Evolutionary conservation across 2,797 vertebrate species (phyloP).

Genomic region (Myripristis murdjan): DNA sequence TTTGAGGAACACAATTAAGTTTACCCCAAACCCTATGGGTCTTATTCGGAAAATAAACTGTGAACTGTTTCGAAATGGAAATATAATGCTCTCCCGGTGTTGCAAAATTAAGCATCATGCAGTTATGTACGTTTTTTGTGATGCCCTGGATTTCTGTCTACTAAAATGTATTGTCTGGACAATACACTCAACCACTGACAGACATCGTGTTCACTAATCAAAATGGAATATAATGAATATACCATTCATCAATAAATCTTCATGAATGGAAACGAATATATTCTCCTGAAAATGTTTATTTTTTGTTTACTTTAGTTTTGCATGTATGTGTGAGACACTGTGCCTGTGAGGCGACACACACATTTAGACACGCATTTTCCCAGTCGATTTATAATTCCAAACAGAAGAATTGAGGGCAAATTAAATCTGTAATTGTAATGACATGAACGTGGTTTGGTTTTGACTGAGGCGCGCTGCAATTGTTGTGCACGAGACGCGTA

Average conservation of each 20-base stretch:
- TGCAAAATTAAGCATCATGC: slow-evolving; percentile 38
- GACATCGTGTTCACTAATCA: slow-evolving; percentile 87
- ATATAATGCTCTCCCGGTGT: slow-evolving; percentile 33
- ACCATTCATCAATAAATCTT: slow-evolving; percentile 78
- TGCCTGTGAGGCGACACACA: slow-evolving; percentile 30
- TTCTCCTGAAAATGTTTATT: slow-evolving; percentile 63
- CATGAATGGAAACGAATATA: slow-evolving; percentile 63
- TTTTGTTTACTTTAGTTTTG: slow-evolving; percentile 53
- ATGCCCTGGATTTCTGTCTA: slow-evolving; percentile 43
- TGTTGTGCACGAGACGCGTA: slow-evolving; percentile 33
- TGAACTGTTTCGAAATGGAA: slow-evolving; percentile 86
- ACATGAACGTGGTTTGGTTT: background rate
- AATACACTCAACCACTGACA: slow-evolving; percentile 29
- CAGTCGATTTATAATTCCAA: slow-evolving; percentile 8
- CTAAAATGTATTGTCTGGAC: slow-evolving; percentile 46
- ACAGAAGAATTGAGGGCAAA: background rate
- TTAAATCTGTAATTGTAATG: background rate
- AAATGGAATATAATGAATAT: slow-evolving; percentile 64
- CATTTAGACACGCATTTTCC: background rate
- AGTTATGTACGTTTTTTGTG: slow-evolving; percentile 34
- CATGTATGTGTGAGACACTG: slow-evolving; percentile 40
- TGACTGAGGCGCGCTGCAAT: slow-evolving; percentile 13
- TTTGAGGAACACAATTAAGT: slow-evolving; percentile 34
- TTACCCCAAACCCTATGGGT: slow-evolving; percentile 39
- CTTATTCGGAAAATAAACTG: slow-evolving; percentile 46